Conservation (phyloP, 2,113 vertebrate genomes). For the Oriolus oriolus region DNA sequence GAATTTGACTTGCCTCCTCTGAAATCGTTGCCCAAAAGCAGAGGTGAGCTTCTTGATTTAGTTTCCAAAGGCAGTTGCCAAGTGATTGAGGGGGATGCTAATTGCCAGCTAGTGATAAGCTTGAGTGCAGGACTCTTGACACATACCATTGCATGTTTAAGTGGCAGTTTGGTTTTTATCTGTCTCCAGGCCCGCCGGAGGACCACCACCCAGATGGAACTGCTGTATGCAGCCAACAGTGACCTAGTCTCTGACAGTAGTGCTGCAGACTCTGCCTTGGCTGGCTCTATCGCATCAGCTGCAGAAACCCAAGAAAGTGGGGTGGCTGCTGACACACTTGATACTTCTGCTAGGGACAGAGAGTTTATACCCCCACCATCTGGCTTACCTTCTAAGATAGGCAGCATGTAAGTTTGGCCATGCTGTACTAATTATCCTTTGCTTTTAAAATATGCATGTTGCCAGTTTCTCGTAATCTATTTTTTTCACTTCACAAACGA, state of each 20-base stretch:
- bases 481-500: background rate
- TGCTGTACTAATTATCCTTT: constrained; percentile 67
- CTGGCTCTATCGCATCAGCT: constrained; percentile 69
- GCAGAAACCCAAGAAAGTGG: constrained; percentile 74
- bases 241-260: constrained; percentile 75
- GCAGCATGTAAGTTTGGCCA: constrained; percentile 85
- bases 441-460: constrained; percentile 66
- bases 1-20: background rate
- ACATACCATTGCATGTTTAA: background rate
- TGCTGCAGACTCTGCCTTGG: constrained; percentile 72
- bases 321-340: constrained; percentile 62
- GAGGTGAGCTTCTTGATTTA: background rate
- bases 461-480: constrained; percentile 40
- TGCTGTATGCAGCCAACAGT: constrained; percentile 88
- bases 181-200: constrained; percentile 86
- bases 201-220: constrained; percentile 95
- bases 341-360: constrained; percentile 78
- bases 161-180: background rate
- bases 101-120: background rate
- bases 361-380: constrained; percentile 75
- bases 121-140: background rate
- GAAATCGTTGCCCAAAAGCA: background rate
- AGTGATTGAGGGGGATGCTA: background rate
- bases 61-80: background rate
- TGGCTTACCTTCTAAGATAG: constrained; percentile 79